A percentile compares a stretch with the other conserved stretches of the same genome.
Evolutionary conservation across 2,113 vertebrate species (phyloP).

Genomic region (Pelvicachromis taeniatus): DNA sequence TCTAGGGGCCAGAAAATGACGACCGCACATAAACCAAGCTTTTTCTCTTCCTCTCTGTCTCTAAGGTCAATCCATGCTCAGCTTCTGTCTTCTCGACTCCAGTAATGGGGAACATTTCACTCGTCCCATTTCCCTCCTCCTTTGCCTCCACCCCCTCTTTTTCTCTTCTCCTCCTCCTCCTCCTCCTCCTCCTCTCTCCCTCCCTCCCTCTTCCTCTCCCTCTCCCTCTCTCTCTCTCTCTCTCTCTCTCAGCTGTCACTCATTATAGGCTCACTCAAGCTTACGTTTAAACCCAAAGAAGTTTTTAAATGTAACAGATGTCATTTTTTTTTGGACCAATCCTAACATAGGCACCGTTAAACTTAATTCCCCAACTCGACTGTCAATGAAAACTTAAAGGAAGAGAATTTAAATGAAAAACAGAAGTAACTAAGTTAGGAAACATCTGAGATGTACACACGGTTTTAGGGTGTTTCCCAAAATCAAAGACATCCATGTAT

Average conservation of each 20-base stretch:
- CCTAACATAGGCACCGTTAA: not conserved
- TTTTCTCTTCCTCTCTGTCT: not conserved
- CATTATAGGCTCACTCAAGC: constrained; percentile 20
- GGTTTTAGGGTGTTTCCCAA: not conserved
- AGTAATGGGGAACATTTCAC: constrained; percentile 58
- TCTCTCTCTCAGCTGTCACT: constrained; percentile 48
- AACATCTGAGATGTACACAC: not conserved
- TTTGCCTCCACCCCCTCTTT: constrained; percentile 58
- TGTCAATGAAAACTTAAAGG: not conserved
- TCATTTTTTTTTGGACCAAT: not conserved
- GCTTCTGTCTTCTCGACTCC: constrained; percentile 48
- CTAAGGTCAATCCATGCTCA: constrained; percentile 49
- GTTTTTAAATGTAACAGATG: not conserved
- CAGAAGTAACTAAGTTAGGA: not conserved
- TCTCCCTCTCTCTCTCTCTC: not conserved
- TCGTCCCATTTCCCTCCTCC: constrained; percentile 54
- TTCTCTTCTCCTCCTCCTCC: constrained; percentile 25
- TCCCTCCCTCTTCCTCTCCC: not conserved
- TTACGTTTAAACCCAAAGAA: constrained; percentile 2
- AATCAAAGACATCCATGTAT: not conserved
- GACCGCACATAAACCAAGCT: not conserved
- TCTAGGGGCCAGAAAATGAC: not conserved
- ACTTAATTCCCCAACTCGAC: not conserved
- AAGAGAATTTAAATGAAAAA: not conserved
- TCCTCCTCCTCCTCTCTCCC: not conserved